Evolutionary conservation across 2,888 invertebrate species (phyloP).

Genomic region (Volucella inflata): DNA sequence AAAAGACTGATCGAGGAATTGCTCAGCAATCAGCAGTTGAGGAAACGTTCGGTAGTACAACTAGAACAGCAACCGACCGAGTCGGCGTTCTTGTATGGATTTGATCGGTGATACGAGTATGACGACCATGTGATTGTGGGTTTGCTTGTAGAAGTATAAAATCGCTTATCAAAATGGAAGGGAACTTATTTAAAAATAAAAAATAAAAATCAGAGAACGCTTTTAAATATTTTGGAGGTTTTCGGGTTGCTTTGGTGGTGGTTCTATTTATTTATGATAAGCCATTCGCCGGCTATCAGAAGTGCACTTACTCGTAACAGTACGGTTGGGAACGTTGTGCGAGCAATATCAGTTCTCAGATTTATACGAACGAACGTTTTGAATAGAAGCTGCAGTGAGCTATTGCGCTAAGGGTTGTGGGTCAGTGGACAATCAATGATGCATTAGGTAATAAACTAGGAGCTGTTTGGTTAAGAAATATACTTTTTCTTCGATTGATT

Average conservation of each 20-base stretch:
- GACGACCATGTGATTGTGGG: conserved; percentile 11
- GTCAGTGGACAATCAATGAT: conserved; percentile 2
- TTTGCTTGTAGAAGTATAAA: not conserved
- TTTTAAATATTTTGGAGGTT: conserved; percentile 35
- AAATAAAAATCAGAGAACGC: no score
- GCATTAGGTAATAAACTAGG: not conserved
- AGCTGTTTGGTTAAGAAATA: not conserved
- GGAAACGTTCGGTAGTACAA: not conserved
- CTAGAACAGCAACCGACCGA: not conserved
- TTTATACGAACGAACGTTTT: not conserved
- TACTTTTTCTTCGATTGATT: not conserved
- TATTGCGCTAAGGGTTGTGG: not conserved
- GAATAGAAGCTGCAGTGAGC: not conserved
- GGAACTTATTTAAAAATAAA: conserved; percentile 21
- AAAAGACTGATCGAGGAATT: conserved; percentile 56
- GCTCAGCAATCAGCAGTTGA: conserved; percentile 41
- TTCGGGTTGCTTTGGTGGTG: conserved; percentile 10
- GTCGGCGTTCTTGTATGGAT: not conserved
- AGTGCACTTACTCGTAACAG: not conserved
- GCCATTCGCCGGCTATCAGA: conserved; percentile 40
- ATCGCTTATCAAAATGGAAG: conserved; percentile 51
- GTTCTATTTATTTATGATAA: conserved; percentile 36
- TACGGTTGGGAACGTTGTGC: not conserved
- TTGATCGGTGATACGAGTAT: conserved; percentile 24
- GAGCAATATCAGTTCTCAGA: not conserved